phyloP scores from a whole-genome alignment of 2,797 vertebrate genomes.

The Acridotheres tristis region DNA sequence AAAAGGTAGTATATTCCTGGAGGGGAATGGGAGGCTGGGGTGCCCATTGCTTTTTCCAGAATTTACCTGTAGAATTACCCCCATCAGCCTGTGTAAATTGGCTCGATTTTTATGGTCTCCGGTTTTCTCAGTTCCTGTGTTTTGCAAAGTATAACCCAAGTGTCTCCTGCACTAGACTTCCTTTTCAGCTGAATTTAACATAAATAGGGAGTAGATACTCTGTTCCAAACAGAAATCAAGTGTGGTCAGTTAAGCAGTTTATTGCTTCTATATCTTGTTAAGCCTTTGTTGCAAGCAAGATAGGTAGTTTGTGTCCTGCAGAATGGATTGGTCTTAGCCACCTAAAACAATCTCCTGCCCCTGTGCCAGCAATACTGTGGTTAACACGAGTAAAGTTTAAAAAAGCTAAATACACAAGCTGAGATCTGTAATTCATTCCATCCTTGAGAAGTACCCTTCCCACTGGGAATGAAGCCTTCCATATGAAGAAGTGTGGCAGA shows the following conservation, averaged over 20 bases:
- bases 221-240: background rate
- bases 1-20: background rate
- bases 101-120: background rate
- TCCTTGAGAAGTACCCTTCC: background rate
- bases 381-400: background rate
- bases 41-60: background rate
- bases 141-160: background rate
- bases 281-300: background rate
- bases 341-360: background rate
- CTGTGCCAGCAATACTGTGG: background rate
- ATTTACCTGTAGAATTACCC: background rate
- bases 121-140: background rate
- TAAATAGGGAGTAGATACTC: background rate
- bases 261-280: background rate
- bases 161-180: background rate
- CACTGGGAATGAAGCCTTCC: background rate
- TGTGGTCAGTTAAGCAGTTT: background rate
- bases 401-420: background rate
- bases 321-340: background rate
- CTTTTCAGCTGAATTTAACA: background rate
- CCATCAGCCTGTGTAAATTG: background rate
- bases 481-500: background rate
- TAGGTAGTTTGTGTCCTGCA: background rate
- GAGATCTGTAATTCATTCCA: background rate
- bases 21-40: accelerated